These are phyloP conservation scores for Abramis brama DNA, from an alignment of 2,113 vertebrate genomes.

Conservation along the genomic window DNA sequence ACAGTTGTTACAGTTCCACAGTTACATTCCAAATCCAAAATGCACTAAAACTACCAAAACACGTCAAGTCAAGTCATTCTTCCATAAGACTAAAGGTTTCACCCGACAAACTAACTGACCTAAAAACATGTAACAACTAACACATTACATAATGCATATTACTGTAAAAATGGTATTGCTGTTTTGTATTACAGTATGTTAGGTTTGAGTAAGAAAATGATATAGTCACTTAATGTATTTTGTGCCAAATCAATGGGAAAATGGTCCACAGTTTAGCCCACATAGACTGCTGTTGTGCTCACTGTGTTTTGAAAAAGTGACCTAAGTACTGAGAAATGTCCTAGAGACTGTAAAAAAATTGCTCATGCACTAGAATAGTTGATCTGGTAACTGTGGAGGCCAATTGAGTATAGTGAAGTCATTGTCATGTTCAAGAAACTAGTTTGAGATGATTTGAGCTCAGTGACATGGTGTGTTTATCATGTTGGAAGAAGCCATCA, in stretches of 20 bases:
- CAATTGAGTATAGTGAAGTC: too few relatives aligned
- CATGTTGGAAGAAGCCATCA: too few relatives aligned
- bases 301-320: not conserved
- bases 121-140: not conserved
- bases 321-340: not conserved
- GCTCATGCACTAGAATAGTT: too few relatives aligned
- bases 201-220: not conserved
- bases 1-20: too few relatives aligned
- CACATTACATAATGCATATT: not conserved
- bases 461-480: too few relatives aligned
- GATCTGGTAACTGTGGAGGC: too few relatives aligned
- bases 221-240: not conserved
- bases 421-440: too few relatives aligned
- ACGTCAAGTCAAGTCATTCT: not conserved
- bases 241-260: not conserved
- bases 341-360: too few relatives aligned
- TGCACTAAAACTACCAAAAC: not conserved
- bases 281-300: not conserved
- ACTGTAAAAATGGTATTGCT: not conserved
- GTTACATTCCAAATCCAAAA: not conserved
- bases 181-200: not conserved
- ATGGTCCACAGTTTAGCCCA: not conserved
- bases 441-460: too few relatives aligned
- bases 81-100: not conserved
- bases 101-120: not conserved